Evolutionary conservation across 2,113 vertebrate species (phyloP).

Genomic region (Oreotragus oreotragus): DNA sequence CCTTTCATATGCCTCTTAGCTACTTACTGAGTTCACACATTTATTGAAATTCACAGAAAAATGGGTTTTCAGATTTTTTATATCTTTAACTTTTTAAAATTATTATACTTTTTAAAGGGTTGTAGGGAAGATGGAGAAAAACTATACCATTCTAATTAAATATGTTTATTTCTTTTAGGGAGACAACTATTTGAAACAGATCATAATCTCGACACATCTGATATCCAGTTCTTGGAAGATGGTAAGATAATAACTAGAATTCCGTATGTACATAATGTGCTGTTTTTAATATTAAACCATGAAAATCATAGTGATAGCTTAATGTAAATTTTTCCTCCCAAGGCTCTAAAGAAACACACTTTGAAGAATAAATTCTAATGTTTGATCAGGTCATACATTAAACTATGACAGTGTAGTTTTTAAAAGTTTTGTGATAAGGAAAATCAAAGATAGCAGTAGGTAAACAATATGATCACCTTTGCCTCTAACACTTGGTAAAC

Average conservation of each 20-base stretch:
- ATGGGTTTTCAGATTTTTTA: not conserved
- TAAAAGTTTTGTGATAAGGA: not conserved
- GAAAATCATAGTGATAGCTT: not conserved
- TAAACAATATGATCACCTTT: not conserved
- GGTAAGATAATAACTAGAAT: constrained; percentile 78
- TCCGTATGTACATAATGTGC: not conserved
- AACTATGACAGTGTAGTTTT: not conserved
- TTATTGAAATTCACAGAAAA: constrained; percentile 20
- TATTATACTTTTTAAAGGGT: not conserved
- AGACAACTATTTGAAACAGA: constrained; percentile 98
- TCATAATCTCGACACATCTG: constrained; percentile 98
- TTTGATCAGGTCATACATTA: not conserved
- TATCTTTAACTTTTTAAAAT: not conserved
- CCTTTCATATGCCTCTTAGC: not conserved
- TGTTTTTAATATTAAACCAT: constrained; percentile 6
- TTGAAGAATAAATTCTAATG: not conserved
- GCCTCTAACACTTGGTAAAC: not conserved
- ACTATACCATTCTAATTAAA: not conserved
- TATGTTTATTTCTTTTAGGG: constrained; percentile 81
- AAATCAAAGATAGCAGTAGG: not conserved
- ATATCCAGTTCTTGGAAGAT: constrained; percentile 98
- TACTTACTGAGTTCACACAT: not conserved
- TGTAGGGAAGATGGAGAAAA: not conserved
- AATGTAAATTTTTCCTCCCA: not conserved
- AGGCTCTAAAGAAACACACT: not conserved